phyloP scores from a whole-genome alignment of 2,888 invertebrate genomes.

The Alviniconcha strummeri region DNA sequence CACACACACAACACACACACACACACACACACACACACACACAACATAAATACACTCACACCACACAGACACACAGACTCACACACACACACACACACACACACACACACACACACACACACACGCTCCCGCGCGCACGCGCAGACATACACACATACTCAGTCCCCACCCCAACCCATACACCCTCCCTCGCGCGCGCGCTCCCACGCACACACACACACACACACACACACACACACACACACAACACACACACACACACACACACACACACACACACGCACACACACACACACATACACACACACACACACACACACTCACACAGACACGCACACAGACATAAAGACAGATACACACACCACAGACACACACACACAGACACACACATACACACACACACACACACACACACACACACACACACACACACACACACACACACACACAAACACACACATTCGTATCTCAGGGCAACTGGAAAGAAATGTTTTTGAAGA shows the following conservation, averaged over 20 bases:
- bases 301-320: neutral
- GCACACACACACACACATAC: neutral
- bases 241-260: neutral
- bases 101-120: neutral
- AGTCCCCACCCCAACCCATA: too few species aligned
- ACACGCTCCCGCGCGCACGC: neutral
- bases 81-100: neutral
- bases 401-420: neutral
- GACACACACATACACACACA: neutral
- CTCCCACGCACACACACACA: neutral
- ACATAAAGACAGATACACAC: neutral
- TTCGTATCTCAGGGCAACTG: too few species aligned
- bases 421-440: neutral
- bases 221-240: neutral
- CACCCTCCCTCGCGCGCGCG: neutral
- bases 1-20: too few species aligned
- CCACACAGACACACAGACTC: neutral
- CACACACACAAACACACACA: neutral
- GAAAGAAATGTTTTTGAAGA: too few species aligned
- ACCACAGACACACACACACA: neutral
- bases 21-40: neutral
- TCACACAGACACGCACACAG: neutral
- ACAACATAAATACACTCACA: conserved; percentile 2
- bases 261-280: neutral
- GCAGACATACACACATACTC: neutral